A percentile compares a stretch with the other conserved stretches of the same genome.
Conservation (phyloP, 2,797 vertebrate genomes). For the Falco cherrug region DNA sequence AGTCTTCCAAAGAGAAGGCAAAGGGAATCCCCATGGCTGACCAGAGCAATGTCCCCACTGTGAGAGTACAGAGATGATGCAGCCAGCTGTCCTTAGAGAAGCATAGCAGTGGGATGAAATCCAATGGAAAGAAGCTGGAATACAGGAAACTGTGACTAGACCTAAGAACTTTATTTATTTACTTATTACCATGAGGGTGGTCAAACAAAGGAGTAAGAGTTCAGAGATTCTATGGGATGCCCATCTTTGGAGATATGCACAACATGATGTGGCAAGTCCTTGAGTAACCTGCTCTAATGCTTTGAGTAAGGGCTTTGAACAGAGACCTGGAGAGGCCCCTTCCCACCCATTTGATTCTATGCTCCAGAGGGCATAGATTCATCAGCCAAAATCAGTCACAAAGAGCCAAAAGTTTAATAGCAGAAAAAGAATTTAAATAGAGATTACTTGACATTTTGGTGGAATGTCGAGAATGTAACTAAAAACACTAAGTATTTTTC, state of each 20-base stretch:
- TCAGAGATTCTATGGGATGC: not conserved
- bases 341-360: not conserved
- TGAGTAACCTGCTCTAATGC: not conserved
- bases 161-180: not conserved
- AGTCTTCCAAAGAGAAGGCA: not conserved
- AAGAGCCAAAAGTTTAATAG: not conserved
- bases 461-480: not conserved
- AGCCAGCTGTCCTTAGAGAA: not conserved
- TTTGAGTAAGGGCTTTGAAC: not conserved
- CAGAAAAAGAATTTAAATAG: not conserved
- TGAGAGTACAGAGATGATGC: not conserved
- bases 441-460: not conserved
- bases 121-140: not conserved
- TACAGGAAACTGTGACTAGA: not conserved
- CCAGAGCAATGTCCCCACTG: not conserved
- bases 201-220: not conserved
- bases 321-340: not conserved
- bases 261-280: not conserved
- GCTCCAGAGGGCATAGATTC: not conserved
- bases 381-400: not conserved
- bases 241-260: not conserved
- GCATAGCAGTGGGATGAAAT: not conserved
- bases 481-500: not conserved
- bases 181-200: not conserved
- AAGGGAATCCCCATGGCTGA: not conserved